Conservation (phyloP, 64 coral and sea anemone species). For the Stylophora pistillata region DNA sequence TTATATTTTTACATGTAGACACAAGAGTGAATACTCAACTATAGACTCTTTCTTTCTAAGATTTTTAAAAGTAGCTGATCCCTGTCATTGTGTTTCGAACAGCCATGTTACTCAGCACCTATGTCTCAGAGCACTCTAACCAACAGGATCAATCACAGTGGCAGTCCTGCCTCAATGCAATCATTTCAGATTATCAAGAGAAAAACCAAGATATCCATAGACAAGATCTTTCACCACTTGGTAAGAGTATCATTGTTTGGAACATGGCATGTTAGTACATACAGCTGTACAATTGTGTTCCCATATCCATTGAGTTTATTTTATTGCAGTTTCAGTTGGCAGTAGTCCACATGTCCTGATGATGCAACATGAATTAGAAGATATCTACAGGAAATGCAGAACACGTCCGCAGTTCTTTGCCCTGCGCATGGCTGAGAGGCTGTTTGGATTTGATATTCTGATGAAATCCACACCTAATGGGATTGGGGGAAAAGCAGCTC, state of each 20-base stretch:
- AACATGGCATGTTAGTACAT: background rate
- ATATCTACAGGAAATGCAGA: slow-evolving; percentile 8
- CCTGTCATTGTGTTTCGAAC: background rate
- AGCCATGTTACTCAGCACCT: slow-evolving; percentile 38
- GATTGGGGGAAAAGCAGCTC: slow-evolving; percentile 28
- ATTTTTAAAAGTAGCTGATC: too few relatives aligned
- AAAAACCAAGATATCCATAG: background rate
- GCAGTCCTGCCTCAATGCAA: slow-evolving; percentile 28
- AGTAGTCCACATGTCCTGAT: slow-evolving; percentile 11
- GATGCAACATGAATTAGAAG: slow-evolving; percentile 7
- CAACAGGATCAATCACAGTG: slow-evolving; percentile 5
- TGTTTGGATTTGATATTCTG: slow-evolving; percentile 28
- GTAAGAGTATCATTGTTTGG: background rate
- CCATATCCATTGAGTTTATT: background rate
- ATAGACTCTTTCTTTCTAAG: too few relatives aligned
- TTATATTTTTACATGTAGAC: too few relatives aligned
- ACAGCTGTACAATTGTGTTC: too few relatives aligned
- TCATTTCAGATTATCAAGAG: slow-evolving; percentile 27
- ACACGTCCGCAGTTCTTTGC: slow-evolving; percentile 26
- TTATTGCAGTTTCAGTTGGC: slow-evolving; percentile 23
- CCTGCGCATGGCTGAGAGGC: slow-evolving; percentile 31
- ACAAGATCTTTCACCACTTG: slow-evolving; percentile 3
- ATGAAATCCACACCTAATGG: slow-evolving; percentile 48
- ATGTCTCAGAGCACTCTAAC: slow-evolving; percentile 27
- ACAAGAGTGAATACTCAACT: too few relatives aligned